Base-by-base conservation (phyloP, 2,888 invertebrate genomes). In the Idaea aversata region DNA sequence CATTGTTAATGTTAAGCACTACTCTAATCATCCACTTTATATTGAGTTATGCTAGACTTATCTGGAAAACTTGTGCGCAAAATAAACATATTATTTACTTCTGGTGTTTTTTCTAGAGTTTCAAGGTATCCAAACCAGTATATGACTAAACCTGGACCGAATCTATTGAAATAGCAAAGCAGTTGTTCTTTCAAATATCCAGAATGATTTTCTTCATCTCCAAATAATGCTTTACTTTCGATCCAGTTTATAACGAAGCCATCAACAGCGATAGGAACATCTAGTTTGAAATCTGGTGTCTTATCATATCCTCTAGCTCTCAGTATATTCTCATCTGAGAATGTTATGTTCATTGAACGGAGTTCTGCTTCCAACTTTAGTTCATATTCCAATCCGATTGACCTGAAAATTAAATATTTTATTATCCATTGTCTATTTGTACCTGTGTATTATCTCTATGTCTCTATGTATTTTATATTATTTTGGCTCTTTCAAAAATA, bases 221-320 rank as follows among this genome's bases (percentile, higher is more conserved):
- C 98, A 93, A 99, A 99, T n/a, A 97, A 94, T 0, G 98, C 99
- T 91, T 99, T 99, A 77, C 98, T 98, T 88, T 99, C 99, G 68
- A 99, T 97, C 99, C 99, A 99, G 85, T 98, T 97, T 0, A 99
- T 94, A 35, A 98, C 95, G 77, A 95, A 95, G 2, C 97, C 97
- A 85, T 97, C 96, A 34, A 97, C 94, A 38, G 97, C 96, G 70
- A 98, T 96, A 0, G 98, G 98, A 34, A 98, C 94, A 83, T 97
- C 97, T 63, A 99, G 92, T 88, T 98, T 98, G 61, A 98, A 95
- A 86, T 99, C 99, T 0, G 99, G 99, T 1, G 99, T 99, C 90
- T 98, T 99, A 85, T 99, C 98, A 87, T 97, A 99, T 0, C 98
- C 98, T 80, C 95, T 94, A 61, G 94, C 94, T 73, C 98, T 88